Percentiles rank a stretch among this genome's conserved stretches.
Conservation (phyloP, 2,113 vertebrate genomes). For the Melospiza melodia region DNA sequence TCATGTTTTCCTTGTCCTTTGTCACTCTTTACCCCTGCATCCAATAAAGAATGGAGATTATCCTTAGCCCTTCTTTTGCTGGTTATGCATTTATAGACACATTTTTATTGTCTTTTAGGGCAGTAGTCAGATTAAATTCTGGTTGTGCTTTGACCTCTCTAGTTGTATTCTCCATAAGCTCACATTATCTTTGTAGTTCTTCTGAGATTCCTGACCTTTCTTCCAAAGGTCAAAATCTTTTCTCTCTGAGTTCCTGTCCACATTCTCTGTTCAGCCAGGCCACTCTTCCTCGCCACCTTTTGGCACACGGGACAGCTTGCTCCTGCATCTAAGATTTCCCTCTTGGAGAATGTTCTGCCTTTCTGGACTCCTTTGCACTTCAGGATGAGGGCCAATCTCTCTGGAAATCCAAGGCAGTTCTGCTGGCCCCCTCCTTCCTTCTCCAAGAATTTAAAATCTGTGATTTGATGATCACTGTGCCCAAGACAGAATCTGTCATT, state of each 20-base stretch:
- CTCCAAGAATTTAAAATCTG: accelerated
- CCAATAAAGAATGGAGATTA: background rate
- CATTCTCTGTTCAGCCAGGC: background rate
- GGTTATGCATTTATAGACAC: background rate
- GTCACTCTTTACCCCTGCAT: too few relatives aligned
- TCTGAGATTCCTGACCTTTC: background rate
- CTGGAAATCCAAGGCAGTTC: background rate
- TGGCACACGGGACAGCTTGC: background rate
- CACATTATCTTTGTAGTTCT: background rate
- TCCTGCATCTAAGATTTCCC: background rate
- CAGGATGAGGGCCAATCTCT: background rate
- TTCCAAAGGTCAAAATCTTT: background rate
- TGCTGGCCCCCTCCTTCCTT: background rate
- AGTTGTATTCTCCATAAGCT: background rate
- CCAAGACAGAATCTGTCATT: accelerated
- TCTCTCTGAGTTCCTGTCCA: background rate
- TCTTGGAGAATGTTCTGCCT: background rate
- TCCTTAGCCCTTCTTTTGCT: background rate
- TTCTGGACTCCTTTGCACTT: background rate
- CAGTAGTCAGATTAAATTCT: background rate
- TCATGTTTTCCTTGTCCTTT: background rate
- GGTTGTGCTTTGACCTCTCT: background rate
- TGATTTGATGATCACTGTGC: background rate
- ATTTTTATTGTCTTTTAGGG: background rate
- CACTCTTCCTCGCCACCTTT: background rate